A percentile compares a stretch with the other conserved stretches of the same genome.
Conservation (phyloP, 2,797 vertebrate species). For the Lerista edwardsae region DNA sequence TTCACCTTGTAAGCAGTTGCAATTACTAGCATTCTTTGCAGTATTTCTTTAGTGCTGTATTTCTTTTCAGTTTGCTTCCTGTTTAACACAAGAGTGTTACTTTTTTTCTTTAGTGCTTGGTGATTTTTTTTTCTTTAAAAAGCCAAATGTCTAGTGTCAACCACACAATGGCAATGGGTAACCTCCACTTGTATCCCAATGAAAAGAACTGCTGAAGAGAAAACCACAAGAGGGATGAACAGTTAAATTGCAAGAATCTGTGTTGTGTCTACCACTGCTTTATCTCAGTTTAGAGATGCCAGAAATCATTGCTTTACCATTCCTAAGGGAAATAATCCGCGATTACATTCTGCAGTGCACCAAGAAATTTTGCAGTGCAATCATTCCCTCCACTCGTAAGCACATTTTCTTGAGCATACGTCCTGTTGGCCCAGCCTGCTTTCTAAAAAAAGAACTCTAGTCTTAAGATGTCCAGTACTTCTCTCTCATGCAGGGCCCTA, state of each 20-base stretch:
- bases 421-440: too few relatives aligned
- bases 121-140: background rate
- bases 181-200: background rate
- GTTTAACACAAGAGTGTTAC: slow-evolving; percentile 5
- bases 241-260: slow-evolving; percentile 9
- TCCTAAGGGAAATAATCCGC: slow-evolving; percentile 17
- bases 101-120: background rate
- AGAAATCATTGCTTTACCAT: slow-evolving; percentile 2
- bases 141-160: background rate
- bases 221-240: background rate
- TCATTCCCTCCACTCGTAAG: background rate
- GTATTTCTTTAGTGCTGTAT: background rate
- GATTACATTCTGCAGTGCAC: background rate
- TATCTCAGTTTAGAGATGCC: slow-evolving; percentile 14
- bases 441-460: background rate
- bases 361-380: slow-evolving; percentile 5
- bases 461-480: too few relatives aligned
- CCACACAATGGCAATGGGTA: background rate
- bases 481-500: background rate
- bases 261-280: background rate
- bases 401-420: background rate
- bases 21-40: background rate
- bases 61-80: slow-evolving; percentile 8
- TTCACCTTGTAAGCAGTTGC: slow-evolving; percentile 22
- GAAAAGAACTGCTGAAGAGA: background rate